Evolutionary conservation across 2,888 invertebrate species (phyloP), one percentile per base, ranked within the genome.

Genomic region (Baronia brevicornis): DNA sequence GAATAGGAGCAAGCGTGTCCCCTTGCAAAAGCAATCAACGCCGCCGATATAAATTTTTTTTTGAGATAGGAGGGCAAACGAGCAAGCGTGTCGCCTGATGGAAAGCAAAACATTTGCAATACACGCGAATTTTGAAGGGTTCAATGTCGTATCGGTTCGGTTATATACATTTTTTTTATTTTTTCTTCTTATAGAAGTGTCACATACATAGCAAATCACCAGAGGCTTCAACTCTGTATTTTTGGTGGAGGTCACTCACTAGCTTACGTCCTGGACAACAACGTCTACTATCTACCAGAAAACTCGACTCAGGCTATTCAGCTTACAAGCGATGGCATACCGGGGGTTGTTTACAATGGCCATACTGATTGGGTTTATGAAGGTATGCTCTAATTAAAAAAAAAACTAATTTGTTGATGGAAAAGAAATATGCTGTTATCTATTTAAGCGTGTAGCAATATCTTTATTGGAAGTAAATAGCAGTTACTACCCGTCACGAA

Each of bases 301-400:
- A 59, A 55, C 43, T 44, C 63, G 11, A 42, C 43, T 21, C 43
- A 54, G 15, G 77, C 85, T 14, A 60, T 82, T 5, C 72, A 65
- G 37, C 60, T 91, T 26, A 92, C 92, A 0, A 48, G 43, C n/a
- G 87, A 88, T 34, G 92, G 92, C 1, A 58, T 86, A 0, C 82
- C 82, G 1, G 90, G 88, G 1, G 77, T 88, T 6, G 70, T 94
- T 24, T 95, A 91, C 65, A 94, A 95, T 65, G 96, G 96, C 7
- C 87, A 95, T 29, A 89, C 95, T 5, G 96, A 97, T 70, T 97
- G 97, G 97, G 91, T 96, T 1, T 97, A 97, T 60, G 96, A 96
- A 89, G 94, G 93, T 93, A 65, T 14, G 12, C 17, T 17, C 1
- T 5, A 10, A 5, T 22, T 15, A 22, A 5, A 19, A 5, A 6